These are phyloP conservation scores for Galleria mellonella DNA, from an alignment of 1,140 invertebrate species.

Conservation along the genomic window DNA sequence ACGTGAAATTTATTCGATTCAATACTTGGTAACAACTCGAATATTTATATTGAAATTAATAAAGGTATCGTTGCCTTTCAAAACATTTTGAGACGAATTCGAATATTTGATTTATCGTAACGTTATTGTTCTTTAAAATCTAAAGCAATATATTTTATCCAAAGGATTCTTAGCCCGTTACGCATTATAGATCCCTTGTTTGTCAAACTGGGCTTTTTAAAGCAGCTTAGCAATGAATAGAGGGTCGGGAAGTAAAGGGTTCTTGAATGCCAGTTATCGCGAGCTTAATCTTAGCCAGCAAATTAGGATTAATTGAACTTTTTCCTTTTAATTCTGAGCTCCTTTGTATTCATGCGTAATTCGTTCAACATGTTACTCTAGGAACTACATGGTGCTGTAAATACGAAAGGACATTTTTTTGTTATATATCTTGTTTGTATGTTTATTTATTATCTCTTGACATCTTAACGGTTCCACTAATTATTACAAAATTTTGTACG, in stretches of 20 bases:
- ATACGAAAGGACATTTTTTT: neutral
- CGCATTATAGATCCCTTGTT: constrained; percentile 65
- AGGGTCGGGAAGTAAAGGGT: constrained; percentile 55
- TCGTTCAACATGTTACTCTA: constrained; percentile 47
- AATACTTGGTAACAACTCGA: too few species aligned
- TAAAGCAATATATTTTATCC: constrained; percentile 26
- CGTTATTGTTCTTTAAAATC: constrained; percentile 13
- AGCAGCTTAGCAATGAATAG: constrained; percentile 59
- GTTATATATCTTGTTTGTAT: too few species aligned
- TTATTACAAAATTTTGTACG: too few species aligned
- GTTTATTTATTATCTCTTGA: too few species aligned
- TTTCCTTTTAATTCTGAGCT: constrained; percentile 55
- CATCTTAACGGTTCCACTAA: too few species aligned
- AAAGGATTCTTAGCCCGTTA: constrained; percentile 51
- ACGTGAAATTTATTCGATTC: too few species aligned
- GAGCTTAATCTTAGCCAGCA: constrained; percentile 63
- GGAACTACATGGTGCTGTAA: constrained; percentile 32
- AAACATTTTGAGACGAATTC: neutral
- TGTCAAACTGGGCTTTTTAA: constrained; percentile 59
- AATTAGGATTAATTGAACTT: constrained; percentile 73
- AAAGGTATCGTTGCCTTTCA: too few species aligned
- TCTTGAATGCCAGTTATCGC: constrained; percentile 62
- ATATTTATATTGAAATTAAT: too few species aligned
- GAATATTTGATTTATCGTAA: constrained; percentile 8
- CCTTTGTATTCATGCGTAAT: constrained; percentile 54